Base-by-base conservation (phyloP, 2,113 vertebrate genomes). In the Xyliphius kryptos region DNA sequence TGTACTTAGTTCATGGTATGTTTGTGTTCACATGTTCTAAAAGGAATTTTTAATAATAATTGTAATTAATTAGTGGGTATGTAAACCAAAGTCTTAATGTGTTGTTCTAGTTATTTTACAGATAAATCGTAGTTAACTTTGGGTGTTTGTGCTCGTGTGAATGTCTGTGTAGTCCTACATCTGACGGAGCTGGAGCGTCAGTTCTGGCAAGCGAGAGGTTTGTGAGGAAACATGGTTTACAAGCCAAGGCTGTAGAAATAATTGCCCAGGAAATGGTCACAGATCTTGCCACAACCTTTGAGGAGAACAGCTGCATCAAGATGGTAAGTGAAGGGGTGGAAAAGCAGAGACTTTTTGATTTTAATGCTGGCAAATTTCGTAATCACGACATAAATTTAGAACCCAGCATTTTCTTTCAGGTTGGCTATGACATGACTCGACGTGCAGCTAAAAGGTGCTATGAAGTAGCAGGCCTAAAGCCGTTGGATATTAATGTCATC, bases 181-280 rank as follows among this genome's bases (percentile, higher is more conserved):
- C 94, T 37, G 90, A 97, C 55, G 96, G 95, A 5, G 93, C 96
- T 0, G 96, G 91, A 46, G 96, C 96, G 9, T 95, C 89, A 0
- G 0, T 99, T 71, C 58, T 99, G 77, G 91, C 88, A 47, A 94
- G 83, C 41, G 94, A 98, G 74, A 74, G 62, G 4, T 97, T 98
- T 67, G 91, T 98, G 48, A 79, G 61, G 74, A 85, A 70, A 5
- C 74, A 91, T 9, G 70, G 73, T 0, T 77, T 99, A 64, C 82
- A 97, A 67, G 11, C 68, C 1, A 89, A 90, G 82, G 92, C 96
- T 1, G 94, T 99, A 65, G 92, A 99, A 85, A 97, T 99, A 53
- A 10, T 97, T 59, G 92, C 91, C n/a, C 95, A 98, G 68, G 94
- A 92, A 83, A 92, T 99, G 96, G 71, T 81, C 71, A 97, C 94